phyloP scores from a whole-genome alignment of 2,797 vertebrate genomes.

The Semotilus atromaculatus region DNA sequence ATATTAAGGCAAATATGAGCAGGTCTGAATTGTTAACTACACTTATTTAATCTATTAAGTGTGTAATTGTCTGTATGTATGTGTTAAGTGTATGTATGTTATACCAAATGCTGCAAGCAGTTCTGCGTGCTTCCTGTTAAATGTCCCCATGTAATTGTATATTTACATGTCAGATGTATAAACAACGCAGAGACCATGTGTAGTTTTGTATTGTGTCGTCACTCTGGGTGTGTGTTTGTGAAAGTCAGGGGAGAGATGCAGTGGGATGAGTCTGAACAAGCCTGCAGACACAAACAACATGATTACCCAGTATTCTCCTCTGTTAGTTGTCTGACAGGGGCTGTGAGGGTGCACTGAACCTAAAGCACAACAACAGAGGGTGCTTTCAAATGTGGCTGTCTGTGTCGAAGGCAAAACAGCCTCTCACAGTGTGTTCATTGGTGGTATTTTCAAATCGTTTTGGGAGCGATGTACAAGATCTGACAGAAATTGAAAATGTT shows the following conservation, averaged over 20 bases:
- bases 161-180: background rate
- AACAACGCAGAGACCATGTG: background rate
- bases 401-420: conserved; percentile 5
- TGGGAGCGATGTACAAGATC: background rate
- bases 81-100: too few relatives aligned
- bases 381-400: conserved; percentile 4
- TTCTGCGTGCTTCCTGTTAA: background rate
- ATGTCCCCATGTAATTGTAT: background rate
- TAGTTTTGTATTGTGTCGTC: conserved; percentile 25
- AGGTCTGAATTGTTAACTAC: background rate
- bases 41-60: background rate
- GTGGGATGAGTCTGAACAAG: conserved; percentile 37
- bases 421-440: background rate
- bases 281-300: conserved; percentile 45
- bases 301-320: conserved; percentile 42
- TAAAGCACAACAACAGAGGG: conserved; percentile 31
- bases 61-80: too few relatives aligned
- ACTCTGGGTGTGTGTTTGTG: conserved; percentile 13
- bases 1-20: background rate
- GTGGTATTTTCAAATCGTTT: background rate
- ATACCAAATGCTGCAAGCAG: background rate
- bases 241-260: conserved; percentile 29
- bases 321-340: conserved; percentile 24
- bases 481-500: background rate
- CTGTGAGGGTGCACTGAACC: conserved; percentile 33